Evolutionary conservation across 2,888 invertebrate genomes (phyloP), one percentile per base, ranked within the genome.

Genomic region (Thecocarcelia acutangulata): DNA sequence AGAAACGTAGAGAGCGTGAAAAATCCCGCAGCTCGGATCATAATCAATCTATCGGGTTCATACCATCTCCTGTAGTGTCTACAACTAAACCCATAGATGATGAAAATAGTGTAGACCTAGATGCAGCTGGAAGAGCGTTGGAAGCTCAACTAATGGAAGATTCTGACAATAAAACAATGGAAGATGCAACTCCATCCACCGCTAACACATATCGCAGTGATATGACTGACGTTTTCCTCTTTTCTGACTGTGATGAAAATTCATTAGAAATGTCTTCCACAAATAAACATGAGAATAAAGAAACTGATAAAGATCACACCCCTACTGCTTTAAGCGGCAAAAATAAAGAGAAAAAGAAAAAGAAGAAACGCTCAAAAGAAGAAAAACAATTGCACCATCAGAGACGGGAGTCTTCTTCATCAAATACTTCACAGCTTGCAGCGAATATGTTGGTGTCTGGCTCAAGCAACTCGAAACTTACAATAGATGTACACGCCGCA

Each of bases 361-460:
- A 96, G 89, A 94, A 96, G 86, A 96, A 96, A 89, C 95, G 94
- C 87, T 95, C 94, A 69, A 95, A 94, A 88, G 96, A 96, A 86
- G 96, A 96, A 81, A 93, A 94, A 83, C 93, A 92, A 86, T 93
- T 94, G 44, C 94, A 95, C 87, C 93, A 94, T 87, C 85, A 87
- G 74, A 86, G 89, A 3, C 87, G 88, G 0, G 88, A 88, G 13
- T 83, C 86, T 12, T 58, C 84, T 44, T 80, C 80, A 19, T 79
- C 83, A 15, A 83, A 81, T 52, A 63, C 85, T 56, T 83, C 84
- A 56, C 80, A 76, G 64, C 59, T 79, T 12, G 40, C 79, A 12
- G 8, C 70, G 19, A 63, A 13, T 21, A 66, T 61, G 46, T 33
- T 72, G 15, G 12, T 52, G 0, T 19, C 56, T 40, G 21, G 21